These are phyloP conservation scores for Gallinago stenura DNA, from an alignment of 2,797 vertebrate species.

Conservation along the genomic window DNA sequence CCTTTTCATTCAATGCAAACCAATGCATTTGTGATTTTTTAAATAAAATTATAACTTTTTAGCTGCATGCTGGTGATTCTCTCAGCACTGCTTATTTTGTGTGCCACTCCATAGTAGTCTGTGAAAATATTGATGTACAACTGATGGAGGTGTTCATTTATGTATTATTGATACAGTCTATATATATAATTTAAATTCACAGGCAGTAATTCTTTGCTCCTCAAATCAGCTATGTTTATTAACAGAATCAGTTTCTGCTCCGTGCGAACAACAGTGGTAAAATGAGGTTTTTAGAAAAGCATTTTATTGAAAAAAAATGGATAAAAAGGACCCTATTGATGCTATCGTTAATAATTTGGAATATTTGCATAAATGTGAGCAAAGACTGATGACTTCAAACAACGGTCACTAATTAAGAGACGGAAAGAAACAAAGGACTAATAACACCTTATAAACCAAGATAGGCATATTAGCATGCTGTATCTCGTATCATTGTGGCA, in stretches of 20 bases:
- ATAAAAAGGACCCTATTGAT: constrained; percentile 41
- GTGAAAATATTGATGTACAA: not conserved
- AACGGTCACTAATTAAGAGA: constrained; percentile 76
- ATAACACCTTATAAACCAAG: constrained; percentile 65
- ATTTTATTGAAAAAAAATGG: constrained; percentile 50
- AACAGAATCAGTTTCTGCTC: not conserved
- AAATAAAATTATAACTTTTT: not conserved
- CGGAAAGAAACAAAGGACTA: constrained; percentile 74
- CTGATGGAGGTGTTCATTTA: not conserved
- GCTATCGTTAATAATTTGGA: constrained; percentile 64
- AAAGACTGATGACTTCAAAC: constrained; percentile 73
- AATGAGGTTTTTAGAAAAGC: constrained; percentile 12
- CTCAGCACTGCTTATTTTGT: not conserved
- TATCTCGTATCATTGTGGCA: constrained; percentile 49
- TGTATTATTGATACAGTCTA: not conserved
- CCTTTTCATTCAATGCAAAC: not conserved
- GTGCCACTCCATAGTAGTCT: not conserved
- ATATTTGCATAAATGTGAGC: constrained; percentile 75
- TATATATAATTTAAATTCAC: constrained; percentile 37
- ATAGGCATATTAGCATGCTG: constrained; percentile 74
- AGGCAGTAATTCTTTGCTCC: not conserved
- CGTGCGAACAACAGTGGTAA: not conserved
- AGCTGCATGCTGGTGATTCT: not conserved
- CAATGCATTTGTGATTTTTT: not conserved
- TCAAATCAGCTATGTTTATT: not conserved